Percentiles rank a stretch among this genome's conserved stretches.
Evolutionary conservation across 2,888 invertebrate genomes (phyloP).

Genomic region (Isotomurus palustris): DNA sequence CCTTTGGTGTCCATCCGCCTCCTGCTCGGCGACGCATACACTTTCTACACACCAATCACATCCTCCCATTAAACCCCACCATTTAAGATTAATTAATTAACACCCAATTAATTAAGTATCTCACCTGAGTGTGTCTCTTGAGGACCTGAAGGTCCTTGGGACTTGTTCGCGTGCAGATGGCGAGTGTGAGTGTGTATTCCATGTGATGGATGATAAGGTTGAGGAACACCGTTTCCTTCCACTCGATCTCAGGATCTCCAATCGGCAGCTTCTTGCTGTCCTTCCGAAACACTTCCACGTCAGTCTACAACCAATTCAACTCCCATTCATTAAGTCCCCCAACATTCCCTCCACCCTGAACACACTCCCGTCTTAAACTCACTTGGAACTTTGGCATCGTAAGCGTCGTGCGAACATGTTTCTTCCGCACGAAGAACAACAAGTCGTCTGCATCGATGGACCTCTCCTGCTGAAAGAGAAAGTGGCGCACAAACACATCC

Average conservation of each 20-base stretch:
- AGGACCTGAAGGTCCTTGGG: constrained; percentile 96
- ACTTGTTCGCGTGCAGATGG: constrained; percentile 95
- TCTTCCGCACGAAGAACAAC: constrained; percentile 90
- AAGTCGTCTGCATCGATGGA: constrained; percentile 90
- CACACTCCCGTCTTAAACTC: constrained; percentile 45
- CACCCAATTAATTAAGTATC: background rate
- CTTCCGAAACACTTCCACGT: constrained; percentile 94
- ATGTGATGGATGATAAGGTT: constrained; percentile 80
- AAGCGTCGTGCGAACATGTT: constrained; percentile 69
- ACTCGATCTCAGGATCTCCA: constrained; percentile 92
- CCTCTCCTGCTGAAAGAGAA: constrained; percentile 58
- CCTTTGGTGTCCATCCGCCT: constrained; percentile 98
- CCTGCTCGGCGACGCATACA: constrained; percentile 95
- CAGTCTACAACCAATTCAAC: constrained; percentile 62
- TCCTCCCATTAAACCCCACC: background rate
- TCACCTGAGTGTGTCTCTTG: constrained; percentile 79
- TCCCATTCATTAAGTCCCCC: no score
- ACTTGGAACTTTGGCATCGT: constrained; percentile 87
- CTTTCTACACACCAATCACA: constrained; percentile 56
- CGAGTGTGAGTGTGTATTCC: constrained; percentile 94
- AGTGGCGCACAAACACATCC: constrained; percentile 88
- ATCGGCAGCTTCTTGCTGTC: constrained; percentile 95
- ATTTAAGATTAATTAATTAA: background rate
- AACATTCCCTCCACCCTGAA: no score
- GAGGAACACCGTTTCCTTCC: constrained; percentile 69